Evolutionary conservation across 2,888 invertebrate genomes (phyloP).

Genomic region (Tachina grossa): DNA sequence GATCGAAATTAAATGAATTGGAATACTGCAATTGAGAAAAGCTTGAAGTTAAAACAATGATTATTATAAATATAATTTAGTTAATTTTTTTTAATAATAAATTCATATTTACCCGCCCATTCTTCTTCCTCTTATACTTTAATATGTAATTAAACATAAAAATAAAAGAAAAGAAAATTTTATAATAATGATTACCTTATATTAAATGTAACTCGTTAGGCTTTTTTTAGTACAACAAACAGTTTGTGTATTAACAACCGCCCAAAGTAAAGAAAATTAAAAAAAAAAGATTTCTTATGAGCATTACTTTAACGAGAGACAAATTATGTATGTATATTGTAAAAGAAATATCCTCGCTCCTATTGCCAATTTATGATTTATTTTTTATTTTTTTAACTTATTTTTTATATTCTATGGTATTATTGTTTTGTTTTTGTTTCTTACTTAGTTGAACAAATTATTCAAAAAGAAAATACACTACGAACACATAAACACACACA

Average conservation of each 20-base stretch:
- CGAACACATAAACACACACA: slow-evolving; percentile 35
- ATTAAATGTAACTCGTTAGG: slow-evolving; percentile 68
- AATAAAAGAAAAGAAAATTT: slow-evolving; percentile 12
- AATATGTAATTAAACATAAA: slow-evolving; percentile 44
- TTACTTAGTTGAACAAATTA: slow-evolving; percentile 55
- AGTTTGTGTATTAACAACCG: slow-evolving; percentile 79
- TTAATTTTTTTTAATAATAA: slow-evolving; percentile 57
- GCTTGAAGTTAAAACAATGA: slow-evolving; percentile 35
- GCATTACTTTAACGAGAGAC: slow-evolving; percentile 25
- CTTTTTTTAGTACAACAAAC: slow-evolving; percentile 76
- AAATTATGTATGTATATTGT: slow-evolving; percentile 32
- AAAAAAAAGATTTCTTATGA: slow-evolving; percentile 42
- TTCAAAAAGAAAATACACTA: slow-evolving; percentile 5
- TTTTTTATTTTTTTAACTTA: slow-evolving; percentile 68
- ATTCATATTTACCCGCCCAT: slow-evolving; percentile 43
- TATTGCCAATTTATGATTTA: slow-evolving; percentile 78
- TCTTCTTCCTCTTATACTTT: slow-evolving; percentile 59
- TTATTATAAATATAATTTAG: slow-evolving; percentile 52
- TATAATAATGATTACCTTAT: slow-evolving; percentile 44
- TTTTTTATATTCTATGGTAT: slow-evolving; percentile 35
- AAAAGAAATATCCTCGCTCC: slow-evolving; percentile 76
- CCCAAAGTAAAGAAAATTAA: slow-evolving; percentile 73
- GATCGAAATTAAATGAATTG: not conserved
- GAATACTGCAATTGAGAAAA: slow-evolving; percentile 19
- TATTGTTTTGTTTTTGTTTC: slow-evolving; percentile 58